Percentiles rank a stretch among this genome's conserved stretches.
phyloP scores from a whole-genome alignment of 2,888 invertebrate species.

The Phortica okadai region DNA sequence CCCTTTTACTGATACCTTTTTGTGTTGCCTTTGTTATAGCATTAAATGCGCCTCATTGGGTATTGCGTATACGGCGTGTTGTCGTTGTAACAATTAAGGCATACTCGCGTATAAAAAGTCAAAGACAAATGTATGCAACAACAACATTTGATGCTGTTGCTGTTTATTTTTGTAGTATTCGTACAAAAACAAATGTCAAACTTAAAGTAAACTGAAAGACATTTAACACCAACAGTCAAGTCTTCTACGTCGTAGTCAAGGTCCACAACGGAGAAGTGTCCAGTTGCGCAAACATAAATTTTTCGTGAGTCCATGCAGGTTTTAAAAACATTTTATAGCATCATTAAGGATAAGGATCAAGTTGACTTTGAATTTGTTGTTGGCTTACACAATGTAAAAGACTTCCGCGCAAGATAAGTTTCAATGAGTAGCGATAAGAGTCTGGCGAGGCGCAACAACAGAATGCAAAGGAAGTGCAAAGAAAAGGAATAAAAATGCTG shows the following conservation, averaged over 20 bases:
- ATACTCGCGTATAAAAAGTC: background rate
- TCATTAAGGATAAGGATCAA: constrained; percentile 75
- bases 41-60: background rate
- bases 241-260: background rate
- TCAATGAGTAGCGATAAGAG: background rate
- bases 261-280: background rate
- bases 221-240: background rate
- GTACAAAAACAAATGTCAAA: background rate
- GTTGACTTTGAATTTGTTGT: constrained; percentile 71
- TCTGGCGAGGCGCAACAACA: background rate
- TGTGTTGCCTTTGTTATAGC: background rate
- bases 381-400: constrained; percentile 53
- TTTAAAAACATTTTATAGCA: constrained; percentile 62
- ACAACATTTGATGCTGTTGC: background rate
- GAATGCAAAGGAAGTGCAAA: constrained; percentile 10
- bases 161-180: background rate
- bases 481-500: constrained; percentile 37
- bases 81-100: constrained; percentile 2
- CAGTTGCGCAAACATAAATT: constrained; percentile 25
- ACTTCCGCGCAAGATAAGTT: constrained; percentile 59
- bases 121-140: constrained; percentile 5
- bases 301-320: constrained; percentile 35
- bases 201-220: constrained; percentile 18
- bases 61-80: constrained; percentile 3
- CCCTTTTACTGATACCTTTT: background rate